Evolutionary conservation across 2,888 invertebrate species (phyloP), one percentile per base, ranked within the genome.

Genomic region (Nemurella pictetii): DNA sequence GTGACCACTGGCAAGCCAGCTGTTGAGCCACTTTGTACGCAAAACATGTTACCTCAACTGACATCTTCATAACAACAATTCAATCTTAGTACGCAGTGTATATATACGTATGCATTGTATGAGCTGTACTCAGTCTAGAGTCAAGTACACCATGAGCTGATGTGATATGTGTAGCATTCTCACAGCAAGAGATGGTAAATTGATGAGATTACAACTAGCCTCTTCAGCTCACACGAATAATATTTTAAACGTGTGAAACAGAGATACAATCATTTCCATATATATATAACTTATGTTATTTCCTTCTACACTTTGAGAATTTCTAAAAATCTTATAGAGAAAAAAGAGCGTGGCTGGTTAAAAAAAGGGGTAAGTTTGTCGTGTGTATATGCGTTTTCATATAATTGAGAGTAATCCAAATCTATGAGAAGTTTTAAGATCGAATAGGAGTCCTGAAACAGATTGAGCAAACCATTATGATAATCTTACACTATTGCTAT

Each of bases 391-490:
- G 55, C 20, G 55, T 55, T 12, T 55, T 2, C 20, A 20, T 55
- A 20, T 55, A 55, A 55, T 55, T 55, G n/a, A 55, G 55, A 55
- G 55, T 55, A 20, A 15, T 55, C 9, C 55, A 12, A 55, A 55
- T 55, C 55, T 55, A 20, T 12, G 55, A 55, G 55, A 20, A 2
- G 55, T 20, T 55, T 20, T 35, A 35, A 35, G 55, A 55, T 55
- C 9, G 55, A 12, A 20, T 55, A 20, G 20, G 3, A 20, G 9
- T 20, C 20, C 20, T 55, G 55, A 35, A 15, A 30, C 30, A 25
- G 35, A 80, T 25, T 35, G 35, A 36, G 9, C 80, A 80, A 80
- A 75, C 80, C 35, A 85, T 85, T 85, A 83, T 85, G 78, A 83
- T 85, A 85, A 85, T 83, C 84, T 12, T 12, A 55, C n/a, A n/a